Conservation (phyloP, 2,113 vertebrate genomes). For the Dryoscopus gambensis region DNA sequence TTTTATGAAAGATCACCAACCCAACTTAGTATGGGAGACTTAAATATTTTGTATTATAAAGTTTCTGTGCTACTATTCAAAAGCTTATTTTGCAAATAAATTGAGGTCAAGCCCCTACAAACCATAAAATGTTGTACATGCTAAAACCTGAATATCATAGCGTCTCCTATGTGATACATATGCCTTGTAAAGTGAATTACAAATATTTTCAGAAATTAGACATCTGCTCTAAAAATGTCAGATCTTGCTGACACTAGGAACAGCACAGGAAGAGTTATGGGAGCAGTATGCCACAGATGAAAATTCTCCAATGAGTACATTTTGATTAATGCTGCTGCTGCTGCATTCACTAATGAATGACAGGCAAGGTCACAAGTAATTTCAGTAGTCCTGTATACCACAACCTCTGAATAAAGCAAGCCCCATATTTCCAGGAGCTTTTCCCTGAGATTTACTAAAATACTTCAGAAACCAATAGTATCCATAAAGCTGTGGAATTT, state of each 20-base stretch:
- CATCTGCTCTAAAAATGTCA: conserved; percentile 7
- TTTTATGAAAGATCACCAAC: background rate
- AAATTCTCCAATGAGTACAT: background rate
- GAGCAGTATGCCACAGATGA: background rate
- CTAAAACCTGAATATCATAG: background rate
- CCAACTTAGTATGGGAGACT: background rate
- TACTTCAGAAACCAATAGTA: background rate
- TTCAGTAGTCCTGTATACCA: background rate
- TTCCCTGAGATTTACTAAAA: background rate
- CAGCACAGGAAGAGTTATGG: conserved; percentile 18
- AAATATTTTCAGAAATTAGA: conserved; percentile 37
- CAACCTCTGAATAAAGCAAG: background rate
- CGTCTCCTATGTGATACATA: background rate
- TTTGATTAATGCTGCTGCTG: conserved; percentile 11
- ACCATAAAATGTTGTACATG: background rate
- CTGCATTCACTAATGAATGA: background rate
- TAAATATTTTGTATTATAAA: background rate
- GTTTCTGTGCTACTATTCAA: background rate
- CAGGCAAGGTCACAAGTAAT: conserved; percentile 29
- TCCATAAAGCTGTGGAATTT: background rate
- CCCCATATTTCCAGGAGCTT: background rate
- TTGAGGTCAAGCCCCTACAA: background rate
- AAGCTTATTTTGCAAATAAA: background rate
- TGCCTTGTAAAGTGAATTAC: background rate
- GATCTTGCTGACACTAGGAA: background rate